A percentile compares a stretch with the other conserved stretches of the same genome.
These are phyloP conservation scores for Cheumatopsyche charites DNA, from an alignment of 1,140 invertebrate species.

Conservation along the genomic window DNA sequence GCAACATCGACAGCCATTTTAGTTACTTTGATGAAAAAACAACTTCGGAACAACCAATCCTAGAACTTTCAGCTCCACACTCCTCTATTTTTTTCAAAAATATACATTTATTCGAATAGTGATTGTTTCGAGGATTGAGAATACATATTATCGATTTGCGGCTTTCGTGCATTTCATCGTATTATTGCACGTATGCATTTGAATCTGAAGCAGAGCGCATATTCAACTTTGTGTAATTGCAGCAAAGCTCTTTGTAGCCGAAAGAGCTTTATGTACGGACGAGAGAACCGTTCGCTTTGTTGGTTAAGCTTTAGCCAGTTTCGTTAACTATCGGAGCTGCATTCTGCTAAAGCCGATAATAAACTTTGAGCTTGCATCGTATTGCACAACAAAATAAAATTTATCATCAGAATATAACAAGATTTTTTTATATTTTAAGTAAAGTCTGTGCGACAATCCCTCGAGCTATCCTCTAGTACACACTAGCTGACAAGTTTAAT, in stretches of 20 bases:
- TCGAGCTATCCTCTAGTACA: constrained; percentile 26
- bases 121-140: too few relatives aligned
- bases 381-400: background rate
- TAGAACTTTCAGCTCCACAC: too few relatives aligned
- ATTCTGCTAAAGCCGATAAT: background rate
- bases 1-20: too few relatives aligned
- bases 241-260: constrained; percentile 15
- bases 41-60: too few relatives aligned
- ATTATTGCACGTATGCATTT: too few relatives aligned
- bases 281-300: constrained; percentile 10
- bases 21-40: too few relatives aligned
- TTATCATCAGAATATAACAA: too few relatives aligned
- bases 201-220: too few relatives aligned
- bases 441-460: constrained; percentile 14
- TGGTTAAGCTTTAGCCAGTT: background rate
- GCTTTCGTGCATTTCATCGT: too few relatives aligned
- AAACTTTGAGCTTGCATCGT: background rate
- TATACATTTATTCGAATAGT: too few relatives aligned
- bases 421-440: background rate
- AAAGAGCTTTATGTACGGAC: constrained; percentile 14
- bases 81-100: too few relatives aligned
- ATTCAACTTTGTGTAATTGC: constrained; percentile 5
- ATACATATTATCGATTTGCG: too few relatives aligned
- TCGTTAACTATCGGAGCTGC: background rate
- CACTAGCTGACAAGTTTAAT: constrained; percentile 48